Evolutionary conservation across 2,888 invertebrate species (phyloP).

Genomic region (Eurois occulta): DNA sequence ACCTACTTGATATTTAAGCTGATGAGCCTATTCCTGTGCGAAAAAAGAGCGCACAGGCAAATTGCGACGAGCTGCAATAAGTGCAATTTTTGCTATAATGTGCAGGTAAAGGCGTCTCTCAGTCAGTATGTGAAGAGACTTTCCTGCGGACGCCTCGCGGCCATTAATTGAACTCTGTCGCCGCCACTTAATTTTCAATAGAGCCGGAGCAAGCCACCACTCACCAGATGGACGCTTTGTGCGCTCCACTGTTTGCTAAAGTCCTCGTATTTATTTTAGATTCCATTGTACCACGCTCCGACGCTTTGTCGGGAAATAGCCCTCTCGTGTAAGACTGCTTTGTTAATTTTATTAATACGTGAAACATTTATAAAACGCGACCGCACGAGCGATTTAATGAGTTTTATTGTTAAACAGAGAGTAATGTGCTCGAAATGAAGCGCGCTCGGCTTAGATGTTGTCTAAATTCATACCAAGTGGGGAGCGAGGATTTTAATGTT

Average conservation of each 20-base stretch:
- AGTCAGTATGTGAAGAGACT: slow-evolving; percentile 65
- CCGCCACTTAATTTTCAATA: slow-evolving; percentile 85
- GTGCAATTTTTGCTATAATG: slow-evolving; percentile 52
- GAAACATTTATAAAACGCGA: slow-evolving; percentile 89
- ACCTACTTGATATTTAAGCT: neutral
- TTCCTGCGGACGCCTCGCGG: slow-evolving; percentile 75
- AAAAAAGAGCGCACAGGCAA: slow-evolving; percentile 9
- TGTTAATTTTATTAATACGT: slow-evolving; percentile 91
- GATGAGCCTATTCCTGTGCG: neutral
- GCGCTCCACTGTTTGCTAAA: slow-evolving; percentile 88
- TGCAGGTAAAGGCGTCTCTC: slow-evolving; percentile 38
- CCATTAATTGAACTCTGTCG: slow-evolving; percentile 83
- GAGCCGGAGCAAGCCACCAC: slow-evolving; percentile 67
- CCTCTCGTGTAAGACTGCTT: slow-evolving; percentile 85
- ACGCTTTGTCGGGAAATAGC: slow-evolving; percentile 89
- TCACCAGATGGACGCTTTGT: slow-evolving; percentile 88
- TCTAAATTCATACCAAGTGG: slow-evolving; percentile 76
- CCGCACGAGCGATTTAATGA: slow-evolving; percentile 89
- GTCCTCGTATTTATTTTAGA: slow-evolving; percentile 90
- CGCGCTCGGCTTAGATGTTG: slow-evolving; percentile 81
- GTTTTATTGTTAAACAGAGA: slow-evolving; percentile 88
- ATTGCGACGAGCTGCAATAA: slow-evolving; percentile 40
- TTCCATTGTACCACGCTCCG: slow-evolving; percentile 86
- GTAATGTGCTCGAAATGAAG: slow-evolving; percentile 86
- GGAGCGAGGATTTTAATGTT: slow-evolving; percentile 78